Evolutionary conservation across 2,113 vertebrate genomes (phyloP), one percentile per base, ranked within the genome.

Genomic region (Chaenocephalus aceratus): DNA sequence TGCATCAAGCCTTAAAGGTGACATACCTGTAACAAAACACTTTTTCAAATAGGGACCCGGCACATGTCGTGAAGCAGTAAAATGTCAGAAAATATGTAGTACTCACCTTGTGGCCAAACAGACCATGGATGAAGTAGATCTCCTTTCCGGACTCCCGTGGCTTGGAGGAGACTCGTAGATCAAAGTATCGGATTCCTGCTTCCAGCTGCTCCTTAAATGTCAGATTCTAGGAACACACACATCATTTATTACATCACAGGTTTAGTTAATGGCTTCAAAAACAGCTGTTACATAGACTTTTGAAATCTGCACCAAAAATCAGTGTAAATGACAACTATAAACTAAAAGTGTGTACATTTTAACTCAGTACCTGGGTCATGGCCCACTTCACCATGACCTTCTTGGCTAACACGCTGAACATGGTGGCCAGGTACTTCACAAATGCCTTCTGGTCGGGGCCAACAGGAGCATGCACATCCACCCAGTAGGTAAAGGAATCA

Each of bases 121-220:
- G 96, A 10, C 98, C 98, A 0, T 99, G 98, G 86, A 99, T 98
- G 89, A 99, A 99, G 80, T 97, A 99, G 71, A 97, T 96, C 85
- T 99, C 98, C 49, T 93, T 94, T 58, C 95, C 96, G 0, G 81
- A 34, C 63, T 98, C 96, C 1, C 96, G 95, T 0, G 97, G 98
- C 90, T 98, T 99, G 41, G 97, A 97, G 58, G 98, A 98, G 2
- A 99, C 97, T n/a, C 98, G 96, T 65, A 99, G 96, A 87, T 99
- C 98, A 58, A 99, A 99, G 91, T 99, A 99, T 56, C 98, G 98
- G 64, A 99, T 99, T 3, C 98, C 98, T 58, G 96, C 96, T 63
- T 99, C 97, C 46, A 99, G 88, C 84, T 99, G 98, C 86, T 99
- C 98, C 51, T 93, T 95, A 88, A 99, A 99, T 1, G 97, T 97